Base-by-base conservation (phyloP, 2,888 invertebrate species). In the Pedicia rivosa region DNA sequence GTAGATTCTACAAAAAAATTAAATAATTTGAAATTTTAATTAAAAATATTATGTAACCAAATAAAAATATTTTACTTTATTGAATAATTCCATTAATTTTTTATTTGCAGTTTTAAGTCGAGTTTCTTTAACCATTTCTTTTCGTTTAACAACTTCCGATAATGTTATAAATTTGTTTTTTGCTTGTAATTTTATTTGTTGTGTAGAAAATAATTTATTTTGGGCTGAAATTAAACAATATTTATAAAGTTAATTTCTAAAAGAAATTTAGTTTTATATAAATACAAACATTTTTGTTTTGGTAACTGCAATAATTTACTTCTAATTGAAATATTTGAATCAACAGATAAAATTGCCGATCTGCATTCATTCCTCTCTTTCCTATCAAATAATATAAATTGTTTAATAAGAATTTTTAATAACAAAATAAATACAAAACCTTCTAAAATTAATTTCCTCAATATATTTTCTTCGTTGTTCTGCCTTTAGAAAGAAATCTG, bases 51-150 rank as follows among this genome's bases (percentile, higher is more conserved):
- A 17, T 14, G 13, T 31, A 13, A 15, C n/a, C 32, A 28, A 25
- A 17, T 24, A 28, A 33, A 10, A 20, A 33, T 10, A 43, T 9
- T 17, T 38, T 59, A 80, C 81, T 66, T 70, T 75, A 53, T 78
- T 78, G 57, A 83, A 86, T 40, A 82, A 66, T 53, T 75, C 72
- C 2, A 76, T 75, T 68, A 86, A 73, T 19, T 83, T 55, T 46
- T 77, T 68, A 61, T 84, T 84, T 7, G 77, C 74, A 46, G 70
- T 71, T 49, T 68, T 70, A 2, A 67, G 64, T 33, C 67, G 68
- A 47, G 76, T 70, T 45, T 74, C 70, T 38, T 65, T 68, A 14
- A 63, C 56, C 5, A 68, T 65, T 34, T 70, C 67, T 44, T 70
- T 68, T 49, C 74, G 78, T 41, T 67, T 66, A 40, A 72, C 60